Conservation (phyloP, 2,888 invertebrate species). For the Diploptera punctata region DNA sequence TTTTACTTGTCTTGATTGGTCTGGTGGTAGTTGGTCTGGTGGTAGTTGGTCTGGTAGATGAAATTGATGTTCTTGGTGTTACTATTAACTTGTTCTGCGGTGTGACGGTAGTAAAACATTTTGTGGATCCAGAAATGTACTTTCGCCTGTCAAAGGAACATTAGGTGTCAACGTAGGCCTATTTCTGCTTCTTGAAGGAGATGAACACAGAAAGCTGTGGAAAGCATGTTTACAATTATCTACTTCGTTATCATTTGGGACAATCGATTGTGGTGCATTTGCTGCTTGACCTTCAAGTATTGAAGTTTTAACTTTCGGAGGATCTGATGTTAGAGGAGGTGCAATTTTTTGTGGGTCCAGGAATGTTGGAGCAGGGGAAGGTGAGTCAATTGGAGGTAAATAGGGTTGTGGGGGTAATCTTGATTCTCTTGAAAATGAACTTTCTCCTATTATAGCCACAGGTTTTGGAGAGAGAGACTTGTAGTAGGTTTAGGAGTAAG, state of each 20-base stretch:
- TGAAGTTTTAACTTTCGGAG: background rate
- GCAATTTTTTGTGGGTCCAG: background rate
- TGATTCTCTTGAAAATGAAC: slow-evolving; percentile 9
- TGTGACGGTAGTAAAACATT: background rate
- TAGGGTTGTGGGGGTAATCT: background rate
- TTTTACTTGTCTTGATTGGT: background rate
- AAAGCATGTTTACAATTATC: slow-evolving; percentile 13
- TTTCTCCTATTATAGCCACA: background rate
- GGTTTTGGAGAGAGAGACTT: background rate
- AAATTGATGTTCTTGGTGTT: background rate
- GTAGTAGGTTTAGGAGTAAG: background rate
- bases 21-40: background rate
- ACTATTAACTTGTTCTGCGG: background rate
- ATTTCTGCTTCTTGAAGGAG: background rate
- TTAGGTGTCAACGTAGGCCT: background rate
- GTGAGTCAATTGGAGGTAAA: background rate
- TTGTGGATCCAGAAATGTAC: background rate
- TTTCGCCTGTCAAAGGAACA: background rate
- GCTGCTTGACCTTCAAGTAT: background rate
- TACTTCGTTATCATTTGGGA: background rate
- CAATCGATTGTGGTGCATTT: background rate
- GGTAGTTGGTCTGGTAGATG: background rate
- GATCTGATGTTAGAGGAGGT: background rate
- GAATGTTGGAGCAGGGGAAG: background rate
- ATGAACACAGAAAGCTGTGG: slow-evolving; percentile 1